Percentiles rank a stretch among this genome's conserved stretches.
Conservation (phyloP, 2,797 vertebrate genomes). For the Anguilla pacifica region DNA sequence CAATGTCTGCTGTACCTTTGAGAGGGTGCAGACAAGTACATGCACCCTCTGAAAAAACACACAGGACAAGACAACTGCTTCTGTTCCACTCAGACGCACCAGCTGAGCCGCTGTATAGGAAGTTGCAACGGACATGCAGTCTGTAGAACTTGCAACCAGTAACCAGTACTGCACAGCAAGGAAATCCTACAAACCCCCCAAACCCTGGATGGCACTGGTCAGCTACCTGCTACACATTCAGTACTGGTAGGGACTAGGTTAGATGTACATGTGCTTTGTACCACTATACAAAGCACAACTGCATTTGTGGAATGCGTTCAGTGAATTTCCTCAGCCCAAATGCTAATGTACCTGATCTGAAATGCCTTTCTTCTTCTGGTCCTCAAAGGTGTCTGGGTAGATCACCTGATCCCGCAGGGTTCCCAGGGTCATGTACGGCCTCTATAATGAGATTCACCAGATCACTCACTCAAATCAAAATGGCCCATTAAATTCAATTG, state of each 20-base stretch:
- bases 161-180: neutral
- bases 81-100: neutral
- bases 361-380: slow-evolving; percentile 89
- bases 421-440: slow-evolving; percentile 97
- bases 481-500: neutral
- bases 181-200: neutral
- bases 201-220: neutral
- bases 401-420: slow-evolving; percentile 96
- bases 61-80: neutral
- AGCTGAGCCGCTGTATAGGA: neutral
- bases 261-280: no score
- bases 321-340: neutral
- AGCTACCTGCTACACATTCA: neutral
- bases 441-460: slow-evolving; percentile 66
- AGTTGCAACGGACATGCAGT: neutral
- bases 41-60: neutral
- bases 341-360: slow-evolving; percentile 77
- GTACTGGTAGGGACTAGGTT: neutral
- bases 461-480: neutral
- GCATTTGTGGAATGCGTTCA: neutral
- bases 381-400: slow-evolving; percentile 90
- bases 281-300: neutral
- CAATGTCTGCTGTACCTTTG: neutral
- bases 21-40: neutral
- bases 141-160: neutral